Percentiles rank a stretch among this genome's conserved stretches.
Evolutionary conservation across 2,888 invertebrate species (phyloP).

Genomic region (Theodoxus fluviatilis): DNA sequence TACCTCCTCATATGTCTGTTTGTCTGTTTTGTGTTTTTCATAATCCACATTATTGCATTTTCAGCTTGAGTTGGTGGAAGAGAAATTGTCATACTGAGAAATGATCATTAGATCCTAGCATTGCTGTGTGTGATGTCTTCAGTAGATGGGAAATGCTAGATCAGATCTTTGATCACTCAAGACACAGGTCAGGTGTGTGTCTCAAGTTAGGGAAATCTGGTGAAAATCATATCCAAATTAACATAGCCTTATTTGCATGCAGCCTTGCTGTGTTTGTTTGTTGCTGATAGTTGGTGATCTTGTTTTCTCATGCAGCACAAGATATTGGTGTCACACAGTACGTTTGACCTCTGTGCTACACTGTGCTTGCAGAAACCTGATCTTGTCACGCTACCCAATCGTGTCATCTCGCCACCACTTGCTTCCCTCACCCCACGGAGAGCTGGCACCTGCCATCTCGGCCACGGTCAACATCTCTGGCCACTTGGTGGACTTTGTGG

Average conservation of each 20-base stretch:
- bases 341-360: too few relatives aligned
- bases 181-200: too few relatives aligned
- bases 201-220: too few relatives aligned
- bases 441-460: slow-evolving; percentile 65
- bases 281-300: background rate
- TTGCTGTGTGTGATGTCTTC: too few relatives aligned
- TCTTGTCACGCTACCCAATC: slow-evolving; percentile 65
- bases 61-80: too few relatives aligned
- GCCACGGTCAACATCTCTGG: slow-evolving; percentile 63
- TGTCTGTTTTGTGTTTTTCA: too few relatives aligned
- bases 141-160: too few relatives aligned
- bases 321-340: background rate
- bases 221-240: background rate
- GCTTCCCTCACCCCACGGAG: slow-evolving; percentile 66
- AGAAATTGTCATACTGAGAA: too few relatives aligned
- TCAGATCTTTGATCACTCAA: too few relatives aligned
- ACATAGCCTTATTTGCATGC: background rate
- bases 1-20: too few relatives aligned
- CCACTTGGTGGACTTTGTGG: slow-evolving; percentile 62
- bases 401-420: slow-evolving; percentile 64
- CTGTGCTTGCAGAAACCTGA: slow-evolving; percentile 55
- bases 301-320: background rate
- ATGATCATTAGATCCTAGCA: too few relatives aligned
- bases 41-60: too few relatives aligned
- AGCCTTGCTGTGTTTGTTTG: background rate